phyloP scores from a whole-genome alignment of 2,113 vertebrate genomes.

The Acanthisitta chloris region DNA sequence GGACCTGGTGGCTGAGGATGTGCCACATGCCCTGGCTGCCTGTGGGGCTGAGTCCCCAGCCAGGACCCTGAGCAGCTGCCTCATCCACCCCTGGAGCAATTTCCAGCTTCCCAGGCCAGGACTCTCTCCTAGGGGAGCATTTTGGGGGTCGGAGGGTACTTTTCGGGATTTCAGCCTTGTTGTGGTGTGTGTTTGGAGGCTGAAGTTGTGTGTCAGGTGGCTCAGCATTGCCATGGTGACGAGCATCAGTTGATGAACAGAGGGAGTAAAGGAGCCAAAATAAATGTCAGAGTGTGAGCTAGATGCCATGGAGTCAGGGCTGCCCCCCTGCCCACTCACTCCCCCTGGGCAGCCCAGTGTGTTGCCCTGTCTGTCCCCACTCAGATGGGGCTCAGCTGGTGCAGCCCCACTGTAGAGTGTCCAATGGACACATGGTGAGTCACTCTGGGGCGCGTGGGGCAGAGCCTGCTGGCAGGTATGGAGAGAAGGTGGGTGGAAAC shows the following conservation, averaged over 20 bases:
- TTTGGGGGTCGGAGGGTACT: background rate
- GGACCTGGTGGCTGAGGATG: background rate
- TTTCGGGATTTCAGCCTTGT: background rate
- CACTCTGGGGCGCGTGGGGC: background rate
- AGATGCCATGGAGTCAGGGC: background rate
- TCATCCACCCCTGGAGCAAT: background rate
- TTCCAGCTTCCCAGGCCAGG: background rate
- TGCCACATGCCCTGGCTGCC: background rate
- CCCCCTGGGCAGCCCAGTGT: background rate
- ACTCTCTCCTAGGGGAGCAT: background rate
- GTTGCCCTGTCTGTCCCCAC: background rate
- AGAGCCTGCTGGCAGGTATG: background rate
- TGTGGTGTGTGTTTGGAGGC: constrained; percentile 26
- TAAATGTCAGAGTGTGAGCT: constrained; percentile 64
- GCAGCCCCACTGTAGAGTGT: background rate
- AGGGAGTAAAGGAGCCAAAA: constrained; percentile 56
- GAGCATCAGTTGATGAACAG: constrained; percentile 65
- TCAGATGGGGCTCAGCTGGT: background rate
- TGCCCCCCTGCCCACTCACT: background rate
- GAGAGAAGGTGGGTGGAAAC: background rate
- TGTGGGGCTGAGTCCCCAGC: background rate
- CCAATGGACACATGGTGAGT: accelerated
- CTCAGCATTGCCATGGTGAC: constrained; percentile 52
- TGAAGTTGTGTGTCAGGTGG: constrained; percentile 62
- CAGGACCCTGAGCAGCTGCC: background rate